Percentiles rank a stretch among this genome's conserved stretches.
phyloP scores from a whole-genome alignment of 2,113 vertebrate genomes.

The Onychostoma macrolepis region DNA sequence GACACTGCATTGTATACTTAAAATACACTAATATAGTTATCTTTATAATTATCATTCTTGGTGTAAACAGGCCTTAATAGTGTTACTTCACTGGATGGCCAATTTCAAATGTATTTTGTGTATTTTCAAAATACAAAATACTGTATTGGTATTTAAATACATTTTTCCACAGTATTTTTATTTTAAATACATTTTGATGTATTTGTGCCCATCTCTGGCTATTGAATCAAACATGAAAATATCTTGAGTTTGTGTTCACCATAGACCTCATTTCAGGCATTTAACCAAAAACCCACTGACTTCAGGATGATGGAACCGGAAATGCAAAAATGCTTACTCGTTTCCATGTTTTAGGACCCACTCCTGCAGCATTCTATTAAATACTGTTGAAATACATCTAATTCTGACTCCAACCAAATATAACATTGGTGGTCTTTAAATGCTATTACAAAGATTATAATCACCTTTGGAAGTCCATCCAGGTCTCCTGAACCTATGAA shows the following conservation, averaged over 20 bases:
- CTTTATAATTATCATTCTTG: no score
- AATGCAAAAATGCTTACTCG: not conserved
- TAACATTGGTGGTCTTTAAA: not conserved
- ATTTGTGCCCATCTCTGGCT: no score
- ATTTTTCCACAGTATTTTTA: no score
- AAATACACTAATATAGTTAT: no score
- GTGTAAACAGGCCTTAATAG: no score
- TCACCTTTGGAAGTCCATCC: constrained; percentile 99
- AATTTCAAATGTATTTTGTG: no score
- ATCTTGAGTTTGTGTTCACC: not conserved
- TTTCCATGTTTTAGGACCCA: not conserved
- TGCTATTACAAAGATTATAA: constrained; percentile 19
- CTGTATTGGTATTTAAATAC: no score
- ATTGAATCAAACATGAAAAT: no score
- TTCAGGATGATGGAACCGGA: not conserved
- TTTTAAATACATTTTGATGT: no score
- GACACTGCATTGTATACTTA: no score
- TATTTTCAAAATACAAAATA: no score
- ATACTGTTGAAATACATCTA: not conserved
- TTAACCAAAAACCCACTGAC: not conserved
- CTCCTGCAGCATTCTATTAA: not conserved
- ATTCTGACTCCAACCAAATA: not conserved
- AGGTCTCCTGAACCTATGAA: constrained; percentile 93
- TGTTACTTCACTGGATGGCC: no score
- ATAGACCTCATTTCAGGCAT: not conserved